Evolutionary conservation across 2,797 vertebrate genomes (phyloP).

Genomic region (Rhyacichthys aspro): DNA sequence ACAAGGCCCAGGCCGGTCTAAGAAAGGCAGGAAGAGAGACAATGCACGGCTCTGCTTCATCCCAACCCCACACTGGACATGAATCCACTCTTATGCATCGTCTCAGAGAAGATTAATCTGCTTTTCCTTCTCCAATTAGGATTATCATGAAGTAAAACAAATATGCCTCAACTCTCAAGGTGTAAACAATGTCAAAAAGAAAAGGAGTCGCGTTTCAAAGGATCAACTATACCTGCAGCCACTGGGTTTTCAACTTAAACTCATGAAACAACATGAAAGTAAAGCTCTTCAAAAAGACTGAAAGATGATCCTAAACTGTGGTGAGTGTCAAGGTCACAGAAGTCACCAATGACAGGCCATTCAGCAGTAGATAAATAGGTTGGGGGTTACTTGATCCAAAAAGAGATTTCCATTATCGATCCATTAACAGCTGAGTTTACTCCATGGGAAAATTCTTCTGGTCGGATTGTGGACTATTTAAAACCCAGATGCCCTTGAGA

Average conservation of each 20-base stretch:
- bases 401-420: constrained; percentile 64
- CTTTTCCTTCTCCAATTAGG: constrained; percentile 30
- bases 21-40: constrained; percentile 43
- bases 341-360: constrained; percentile 42
- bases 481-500: constrained; percentile 28
- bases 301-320: constrained; percentile 51
- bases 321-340: constrained; percentile 45
- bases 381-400: constrained; percentile 37
- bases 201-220: constrained; percentile 47
- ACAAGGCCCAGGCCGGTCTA: constrained; percentile 40
- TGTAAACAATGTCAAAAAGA: constrained; percentile 28
- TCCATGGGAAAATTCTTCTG: constrained; percentile 27
- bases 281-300: constrained; percentile 45
- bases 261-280: constrained; percentile 60
- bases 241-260: constrained; percentile 43
- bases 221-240: constrained; percentile 6
- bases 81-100: constrained; percentile 4
- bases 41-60: constrained; percentile 22
- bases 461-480: constrained; percentile 30
- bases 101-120: constrained; percentile 37
- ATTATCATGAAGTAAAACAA: constrained; percentile 43
- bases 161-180: constrained; percentile 16
- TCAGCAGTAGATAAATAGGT: constrained; percentile 49
- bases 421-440: constrained; percentile 35
- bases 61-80: constrained; percentile 22